These are phyloP conservation scores for Drosophila arizonae DNA, from an alignment of 1,140 invertebrate genomes.

Conservation along the genomic window DNA sequence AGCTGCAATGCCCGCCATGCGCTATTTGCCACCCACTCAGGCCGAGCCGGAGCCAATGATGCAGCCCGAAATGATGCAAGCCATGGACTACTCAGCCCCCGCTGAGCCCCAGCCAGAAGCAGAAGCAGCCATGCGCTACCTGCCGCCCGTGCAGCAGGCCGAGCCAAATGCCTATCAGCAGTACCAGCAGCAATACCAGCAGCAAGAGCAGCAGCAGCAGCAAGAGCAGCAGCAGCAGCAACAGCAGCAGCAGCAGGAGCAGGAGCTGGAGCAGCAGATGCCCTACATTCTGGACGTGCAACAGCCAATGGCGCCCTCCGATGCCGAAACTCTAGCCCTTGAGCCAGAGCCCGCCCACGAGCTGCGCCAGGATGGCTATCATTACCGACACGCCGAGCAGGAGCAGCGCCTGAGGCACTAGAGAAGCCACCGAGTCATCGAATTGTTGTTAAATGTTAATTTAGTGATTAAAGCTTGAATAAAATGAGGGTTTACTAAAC, in stretches of 20 bases:
- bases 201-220: conserved; percentile 43
- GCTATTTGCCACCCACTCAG: not conserved
- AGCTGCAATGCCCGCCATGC: conserved; percentile 16
- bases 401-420: conserved; percentile 69
- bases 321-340: conserved; percentile 46
- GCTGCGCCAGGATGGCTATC: conserved; percentile 71
- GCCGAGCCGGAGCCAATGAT: conserved; percentile 22
- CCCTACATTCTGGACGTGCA: conserved; percentile 68
- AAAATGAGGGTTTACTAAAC: conserved; percentile 33
- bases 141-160: conserved; percentile 27
- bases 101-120: conserved; percentile 36
- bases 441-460: conserved; percentile 62
- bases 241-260: conserved; percentile 55
- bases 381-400: conserved; percentile 63
- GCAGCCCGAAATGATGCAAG: conserved; percentile 35
- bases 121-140: conserved; percentile 35
- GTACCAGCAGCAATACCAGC: conserved; percentile 69
- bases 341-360: conserved; percentile 72
- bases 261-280: conserved; percentile 49
- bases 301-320: conserved; percentile 68
- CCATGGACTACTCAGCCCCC: conserved; percentile 13
- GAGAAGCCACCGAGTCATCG: conserved; percentile 18
- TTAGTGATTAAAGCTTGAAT: conserved; percentile 53
- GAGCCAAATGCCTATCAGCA: conserved; percentile 69
- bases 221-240: conserved; percentile 41